phyloP scores from a whole-genome alignment of 2,888 invertebrate species.

The Cerastis leucographa region DNA sequence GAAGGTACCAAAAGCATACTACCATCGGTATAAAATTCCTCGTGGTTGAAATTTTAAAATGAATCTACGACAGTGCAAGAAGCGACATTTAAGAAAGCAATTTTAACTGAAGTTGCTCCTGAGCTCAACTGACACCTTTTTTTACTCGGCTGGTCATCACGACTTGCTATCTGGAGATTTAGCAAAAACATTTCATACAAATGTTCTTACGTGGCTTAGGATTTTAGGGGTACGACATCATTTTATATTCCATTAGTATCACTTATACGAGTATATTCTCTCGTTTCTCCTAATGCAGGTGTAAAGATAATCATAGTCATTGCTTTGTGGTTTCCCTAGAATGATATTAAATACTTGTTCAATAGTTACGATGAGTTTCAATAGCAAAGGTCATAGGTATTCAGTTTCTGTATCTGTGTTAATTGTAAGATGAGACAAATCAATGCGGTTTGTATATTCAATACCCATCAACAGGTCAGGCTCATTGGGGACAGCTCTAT shows the following conservation, averaged over 20 bases:
- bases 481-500: slow-evolving; percentile 51
- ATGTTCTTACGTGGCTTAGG: background rate
- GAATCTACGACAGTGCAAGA: slow-evolving; percentile 1
- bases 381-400: slow-evolving; percentile 74
- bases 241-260: background rate
- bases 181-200: slow-evolving; percentile 7
- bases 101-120: slow-evolving; percentile 11
- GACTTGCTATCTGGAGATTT: background rate
- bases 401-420: slow-evolving; percentile 72
- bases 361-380: slow-evolving; percentile 50
- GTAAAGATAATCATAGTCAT: slow-evolving; percentile 17
- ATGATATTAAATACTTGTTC: slow-evolving; percentile 48
- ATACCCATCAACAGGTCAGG: slow-evolving; percentile 77
- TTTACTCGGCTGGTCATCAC: slow-evolving; percentile 7
- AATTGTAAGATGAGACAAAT: slow-evolving; percentile 81
- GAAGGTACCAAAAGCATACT: background rate
- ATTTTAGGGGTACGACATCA: background rate
- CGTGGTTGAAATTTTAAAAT: background rate
- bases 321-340: slow-evolving; percentile 50
- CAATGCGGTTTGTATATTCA: slow-evolving; percentile 82
- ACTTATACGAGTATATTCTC: too few relatives aligned
- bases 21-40: background rate
- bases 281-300: slow-evolving; percentile 12
- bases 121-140: slow-evolving; percentile 3
- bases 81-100: slow-evolving; percentile 3